Conservation (phyloP, 2,888 invertebrate genomes). For the Drosophila putrida region DNA sequence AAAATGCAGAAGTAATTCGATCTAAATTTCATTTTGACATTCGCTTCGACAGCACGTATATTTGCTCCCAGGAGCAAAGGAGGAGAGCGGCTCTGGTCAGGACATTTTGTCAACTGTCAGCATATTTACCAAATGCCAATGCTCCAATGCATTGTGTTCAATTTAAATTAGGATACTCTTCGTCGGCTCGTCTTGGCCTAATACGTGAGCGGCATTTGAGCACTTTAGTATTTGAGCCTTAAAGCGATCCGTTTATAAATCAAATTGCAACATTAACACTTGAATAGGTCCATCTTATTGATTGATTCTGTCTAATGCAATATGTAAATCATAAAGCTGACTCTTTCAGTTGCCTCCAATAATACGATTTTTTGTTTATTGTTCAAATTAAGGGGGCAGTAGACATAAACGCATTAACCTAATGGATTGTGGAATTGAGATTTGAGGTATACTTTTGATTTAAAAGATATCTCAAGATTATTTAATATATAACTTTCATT, state of each 20-base stretch:
- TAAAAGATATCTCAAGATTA: no score
- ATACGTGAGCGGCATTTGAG: constrained; percentile 43
- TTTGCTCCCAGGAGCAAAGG: background rate
- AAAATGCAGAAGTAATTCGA: constrained; percentile 54
- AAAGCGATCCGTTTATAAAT: constrained; percentile 18
- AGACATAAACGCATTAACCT: background rate
- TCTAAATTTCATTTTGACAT: constrained; percentile 49
- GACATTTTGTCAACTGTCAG: constrained; percentile 28
- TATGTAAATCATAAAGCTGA: constrained; percentile 22
- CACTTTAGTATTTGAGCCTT: constrained; percentile 7
- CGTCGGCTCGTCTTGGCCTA: constrained; percentile 8
- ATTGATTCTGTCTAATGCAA: constrained; percentile 28
- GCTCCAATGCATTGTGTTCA: constrained; percentile 42
- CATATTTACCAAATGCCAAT: constrained; percentile 30
- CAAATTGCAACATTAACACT: constrained; percentile 40
- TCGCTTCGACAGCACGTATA: constrained; percentile 38
- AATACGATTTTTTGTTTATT: background rate
- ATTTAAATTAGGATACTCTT: constrained; percentile 45
- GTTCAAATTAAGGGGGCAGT: background rate
- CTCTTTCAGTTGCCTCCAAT: background rate
- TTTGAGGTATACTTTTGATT: no score
- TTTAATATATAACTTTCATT: no score
- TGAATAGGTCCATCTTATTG: background rate
- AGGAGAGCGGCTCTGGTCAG: background rate
- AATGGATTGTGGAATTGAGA: no score